Base-by-base conservation (phyloP, 1,140 invertebrate species). In the Apis cerana region DNA sequence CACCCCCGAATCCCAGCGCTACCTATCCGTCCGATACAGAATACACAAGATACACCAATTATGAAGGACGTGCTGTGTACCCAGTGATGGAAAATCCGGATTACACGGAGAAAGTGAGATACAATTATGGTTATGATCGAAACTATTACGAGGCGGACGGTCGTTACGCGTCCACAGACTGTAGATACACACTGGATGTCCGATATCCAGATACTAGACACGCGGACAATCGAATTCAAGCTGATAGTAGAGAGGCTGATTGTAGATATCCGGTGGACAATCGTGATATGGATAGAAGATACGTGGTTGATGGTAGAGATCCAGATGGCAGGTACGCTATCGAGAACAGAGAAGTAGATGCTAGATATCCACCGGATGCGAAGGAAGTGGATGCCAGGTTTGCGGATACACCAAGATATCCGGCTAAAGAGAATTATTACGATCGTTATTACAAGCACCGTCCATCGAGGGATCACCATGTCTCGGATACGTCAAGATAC, bases 371-470 rank as follows among this genome's bases (percentile, higher is more conserved):
- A 3, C 64, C 75, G 9, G 84, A 81, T 23, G 81, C 79, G 13
- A 85, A 82, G 12, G 88, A 90, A 62, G 85, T 86, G 3, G 92
- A 92, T n/a, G 86, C 87, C n/a, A 90, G 93, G 77, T 94, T 91
- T 80, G 79, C 80, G n/a, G 91, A 93, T 13, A 86, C 89, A 0
- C 75, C 90, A 48, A 88, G 92, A 85, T 93, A 94, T 65, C 85
- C 88, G 4, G 50, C 88, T n/a, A 94, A 94, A 81, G 93, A 94
- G 64, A 94, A 94, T 72, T 94, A 94, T 77, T 94, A 94, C 67
- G 93, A 94, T 70, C 89, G 93, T 50, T 94, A 94, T 77, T 94
- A 94, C 88, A 94, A 94, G 80, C 92, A 94, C 68, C 86, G 93
- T 61, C 92, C 93, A 2, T 84, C 93, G 89, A 92, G 93, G 89